Evolutionary conservation across 2,888 invertebrate species (phyloP), one percentile per base, ranked within the genome.

Genomic region (Philereme transversata): DNA sequence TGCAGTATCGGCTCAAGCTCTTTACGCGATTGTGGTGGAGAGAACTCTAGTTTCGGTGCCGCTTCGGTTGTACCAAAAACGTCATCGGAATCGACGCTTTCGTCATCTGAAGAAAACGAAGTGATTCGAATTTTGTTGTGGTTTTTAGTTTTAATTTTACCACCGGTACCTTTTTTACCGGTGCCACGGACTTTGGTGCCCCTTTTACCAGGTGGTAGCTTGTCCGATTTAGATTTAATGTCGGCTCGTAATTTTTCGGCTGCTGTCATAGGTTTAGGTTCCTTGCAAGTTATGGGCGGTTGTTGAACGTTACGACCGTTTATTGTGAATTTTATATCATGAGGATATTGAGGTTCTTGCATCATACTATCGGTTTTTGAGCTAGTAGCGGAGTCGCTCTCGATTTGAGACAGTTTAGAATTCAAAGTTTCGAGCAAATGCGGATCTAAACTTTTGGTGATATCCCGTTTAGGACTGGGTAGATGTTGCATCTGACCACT

Each of bases 11-110:
- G 95, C 79, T 96, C 96, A 73, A 96, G 94, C 77, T 96, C 96
- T 82, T 96, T 96, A 5, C 96, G 93, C 44, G 95, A 96, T 75
- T 96, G 96, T 4, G 96, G 96, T 3, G 96, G 96, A 9, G 96
- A 96, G 81, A 96, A 96, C 77, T 96, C 96, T 43, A 96, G 88
- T 72, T 95, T 94, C 6, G 96, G 96, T 60, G 95, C 95, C 10
- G 95, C 95, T 84, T 96, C 96, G 0, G 96, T 95, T 35, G 95
- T 95, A 36, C 96, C 96, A 77, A 96, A 96, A 0, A 96, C 96
- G 81, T 96, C 96, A 81, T 96, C 96, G 0, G 96, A 96, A 84
- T 96, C 96, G 9, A 96, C 90, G 66, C 95, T 96, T 86, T 96
- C 96, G 73, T 96, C 96, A 70, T 96, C 96, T 0, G 96, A 96